A percentile compares a stretch with the other conserved stretches of the same genome.
Conservation (phyloP, 2,888 invertebrate genomes). For the Prosopocoilus inquinatus region DNA sequence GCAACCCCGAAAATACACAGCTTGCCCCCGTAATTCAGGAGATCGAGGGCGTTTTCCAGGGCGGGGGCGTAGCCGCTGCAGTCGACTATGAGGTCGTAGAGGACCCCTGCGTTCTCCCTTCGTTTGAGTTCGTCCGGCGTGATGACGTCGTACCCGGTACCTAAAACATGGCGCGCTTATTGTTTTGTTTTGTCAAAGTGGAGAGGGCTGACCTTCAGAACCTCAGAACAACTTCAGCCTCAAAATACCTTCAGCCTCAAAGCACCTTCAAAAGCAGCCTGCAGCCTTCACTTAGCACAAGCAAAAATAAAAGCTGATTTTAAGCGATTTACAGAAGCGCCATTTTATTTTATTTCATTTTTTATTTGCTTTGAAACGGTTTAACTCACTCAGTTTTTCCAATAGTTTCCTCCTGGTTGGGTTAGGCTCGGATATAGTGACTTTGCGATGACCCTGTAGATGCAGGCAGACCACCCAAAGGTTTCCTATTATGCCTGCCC, state of each 20-base stretch:
- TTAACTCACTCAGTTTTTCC: conserved; percentile 53
- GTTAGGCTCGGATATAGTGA: conserved; percentile 69
- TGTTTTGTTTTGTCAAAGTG: no score
- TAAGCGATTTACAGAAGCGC: neutral
- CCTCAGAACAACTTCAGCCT: neutral
- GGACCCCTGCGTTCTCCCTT: conserved; percentile 42
- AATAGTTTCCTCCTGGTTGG: conserved; percentile 52
- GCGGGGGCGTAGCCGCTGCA: conserved; percentile 72
- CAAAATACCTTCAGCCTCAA: neutral
- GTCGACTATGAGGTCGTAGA: conserved; percentile 67
- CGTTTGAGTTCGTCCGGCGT: conserved; percentile 55
- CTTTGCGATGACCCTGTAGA: conserved; percentile 66
- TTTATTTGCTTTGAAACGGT: neutral
- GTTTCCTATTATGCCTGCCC: conserved; percentile 73
- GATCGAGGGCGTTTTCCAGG: conserved; percentile 61
- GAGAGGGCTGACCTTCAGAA: no score
- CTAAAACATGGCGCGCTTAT: conserved; percentile 45
- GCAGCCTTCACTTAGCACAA: neutral
- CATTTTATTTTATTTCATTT: neutral
- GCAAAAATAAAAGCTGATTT: neutral
- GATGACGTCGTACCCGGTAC: conserved; percentile 59
- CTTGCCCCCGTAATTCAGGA: conserved; percentile 61
- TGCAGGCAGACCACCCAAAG: conserved; percentile 67
- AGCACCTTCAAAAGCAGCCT: neutral
- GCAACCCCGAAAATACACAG: conserved; percentile 70